phyloP scores from a whole-genome alignment of 2,888 invertebrate species.

The Penaeus monodon region DNA sequence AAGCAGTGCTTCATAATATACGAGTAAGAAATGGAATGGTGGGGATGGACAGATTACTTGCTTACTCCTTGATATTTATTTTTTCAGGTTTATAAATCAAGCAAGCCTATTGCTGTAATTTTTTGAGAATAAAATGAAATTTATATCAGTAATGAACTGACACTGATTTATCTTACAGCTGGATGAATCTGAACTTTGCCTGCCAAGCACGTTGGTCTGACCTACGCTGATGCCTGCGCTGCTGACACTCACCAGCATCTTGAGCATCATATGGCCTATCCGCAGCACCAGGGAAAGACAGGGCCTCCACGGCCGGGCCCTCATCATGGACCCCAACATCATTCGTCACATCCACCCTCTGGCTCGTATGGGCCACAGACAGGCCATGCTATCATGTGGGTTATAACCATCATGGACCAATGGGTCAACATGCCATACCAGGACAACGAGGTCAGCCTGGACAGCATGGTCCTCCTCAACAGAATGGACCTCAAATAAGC shows the following conservation, averaged over 20 bases:
- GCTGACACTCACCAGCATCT: slow-evolving; percentile 34
- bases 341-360: slow-evolving; percentile 17
- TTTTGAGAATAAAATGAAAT: no score
- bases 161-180: slow-evolving; percentile 1
- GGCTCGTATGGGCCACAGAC: slow-evolving; percentile 8
- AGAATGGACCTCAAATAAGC: slow-evolving; percentile 26
- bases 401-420: slow-evolving; percentile 31
- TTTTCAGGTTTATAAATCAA: no score
- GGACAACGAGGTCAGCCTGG: slow-evolving; percentile 30
- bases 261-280: slow-evolving; percentile 47
- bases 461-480: slow-evolving; percentile 5
- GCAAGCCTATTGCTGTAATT: no score
- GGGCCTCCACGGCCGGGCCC: slow-evolving; percentile 34
- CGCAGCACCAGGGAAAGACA: slow-evolving; percentile 44
- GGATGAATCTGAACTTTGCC: slow-evolving; percentile 15
- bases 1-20: no score
- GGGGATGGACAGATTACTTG: no score
- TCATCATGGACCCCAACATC: slow-evolving; percentile 30
- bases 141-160: no score
- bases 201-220: slow-evolving; percentile 18
- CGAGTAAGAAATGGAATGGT: no score
- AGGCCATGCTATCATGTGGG: slow-evolving; percentile 23
- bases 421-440: slow-evolving; percentile 10
- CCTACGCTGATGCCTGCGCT: slow-evolving; percentile 40
- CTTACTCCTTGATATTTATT: no score